Evolutionary conservation across 2,888 invertebrate species (phyloP), one percentile per base, ranked within the genome.

Genomic region (Malachius bipustulatus): DNA sequence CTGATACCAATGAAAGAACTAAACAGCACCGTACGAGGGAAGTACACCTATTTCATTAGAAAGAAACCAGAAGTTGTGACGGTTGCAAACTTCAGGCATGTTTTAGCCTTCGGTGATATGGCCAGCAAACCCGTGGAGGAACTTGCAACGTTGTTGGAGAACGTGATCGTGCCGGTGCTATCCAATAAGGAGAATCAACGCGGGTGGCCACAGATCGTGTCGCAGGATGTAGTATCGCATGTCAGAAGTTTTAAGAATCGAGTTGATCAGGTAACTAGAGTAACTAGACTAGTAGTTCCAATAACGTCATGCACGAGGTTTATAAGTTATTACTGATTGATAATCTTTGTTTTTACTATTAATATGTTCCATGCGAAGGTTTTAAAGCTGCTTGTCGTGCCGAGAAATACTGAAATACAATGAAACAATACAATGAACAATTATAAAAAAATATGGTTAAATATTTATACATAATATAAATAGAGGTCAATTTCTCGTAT

Each of bases 11-110:
- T 73, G 1, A 65, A 67, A 6, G 63, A 64, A 4, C 84, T 81
- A 48, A 79, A 77, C 2, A 50, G 68, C 1, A 60, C 67, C 27
- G 64, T 70, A 15, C 75, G 72, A 50, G 66, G 71, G 8, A 87
- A 85, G 63, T 67, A 75, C 34, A 66, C 75, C 0, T 93, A 88
- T 57, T 90, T 91, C 55, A 67, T 87, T 16, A 77, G 83, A 47
- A 76, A 71, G 44, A 52, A 60, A 3, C 67, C 71, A 4, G 72
- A 70, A 2, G 66, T 66, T 34, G 64, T 91, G 4, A 76, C 76
- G 0, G 69, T 64, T 38, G 62, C 66, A 1, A 83, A 83, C 44
- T 62, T 67, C 44, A 30, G 50, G 9, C 43, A 52, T 61, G 52
- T 67, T 1, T 51, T 82, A 2, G 69, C 76, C 40, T 69, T 77